Evolutionary conservation across 2,113 vertebrate species (phyloP), one percentile per base, ranked within the genome.

Genomic region (Archilochus colubris): DNA sequence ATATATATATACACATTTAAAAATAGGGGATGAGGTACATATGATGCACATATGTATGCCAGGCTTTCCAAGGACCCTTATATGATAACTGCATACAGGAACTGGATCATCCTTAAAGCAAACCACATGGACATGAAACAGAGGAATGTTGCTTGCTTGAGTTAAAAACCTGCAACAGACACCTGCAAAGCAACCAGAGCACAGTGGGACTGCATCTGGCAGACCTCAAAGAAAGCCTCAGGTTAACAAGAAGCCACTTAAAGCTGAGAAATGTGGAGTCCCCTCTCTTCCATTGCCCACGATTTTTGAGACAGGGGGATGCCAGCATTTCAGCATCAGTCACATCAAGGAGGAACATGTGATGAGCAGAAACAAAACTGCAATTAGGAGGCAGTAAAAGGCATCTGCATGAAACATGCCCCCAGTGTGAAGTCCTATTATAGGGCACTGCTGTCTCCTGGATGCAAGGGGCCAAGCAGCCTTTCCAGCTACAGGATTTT

Each of bases 331-430:
- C 72, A 86, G 79, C 48, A 84, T 43, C 50, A 48, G 48, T 93
- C 63, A 2, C 89, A 94, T 91, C 84, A 82, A 89, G 81, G 33
- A 92, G 61, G 11, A 82, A 63, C 33, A 13, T 25, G 33, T 1
- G 5, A 91, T 91, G 77, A 94, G 88, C 68, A 91, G 75, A 78
- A 94, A 95, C 95, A 96, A 94, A 96, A 95, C 75, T 82, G 85
- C 82, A 74, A 59, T 88, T 85, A 94, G 87, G 25, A 88, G 68
- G 64, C 75, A 86, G 68, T 76, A 93, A 53, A 4, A 80, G 72
- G 82, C 64, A 93, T 74, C 88, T 94, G 68, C 83, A 91, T n/a
- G 57, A 94, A 94, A 89, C 82, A 67, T 67, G 51, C 8, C 72
- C 89, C 93, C 94, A 89, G 93, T 30, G 2, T 80, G 72, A 91